Conservation (phyloP, 1,140 invertebrate genomes). For the Ericerus pela region DNA sequence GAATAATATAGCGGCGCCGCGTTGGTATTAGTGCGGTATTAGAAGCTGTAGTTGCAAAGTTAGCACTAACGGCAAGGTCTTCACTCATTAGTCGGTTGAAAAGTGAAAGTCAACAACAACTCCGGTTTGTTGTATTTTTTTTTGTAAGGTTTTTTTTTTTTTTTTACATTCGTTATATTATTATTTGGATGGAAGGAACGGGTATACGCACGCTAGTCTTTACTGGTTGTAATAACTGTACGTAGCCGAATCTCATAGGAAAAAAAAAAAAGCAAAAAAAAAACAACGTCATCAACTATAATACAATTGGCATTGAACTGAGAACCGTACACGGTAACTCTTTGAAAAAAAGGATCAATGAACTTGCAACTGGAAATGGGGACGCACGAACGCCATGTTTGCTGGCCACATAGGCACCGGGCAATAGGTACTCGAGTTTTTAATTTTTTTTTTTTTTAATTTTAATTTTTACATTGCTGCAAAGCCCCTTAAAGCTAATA, state of each 20-base stretch:
- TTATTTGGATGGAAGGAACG: no score
- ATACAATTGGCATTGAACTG: slow-evolving; percentile 9
- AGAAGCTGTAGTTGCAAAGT: neutral
- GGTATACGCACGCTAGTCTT: no score
- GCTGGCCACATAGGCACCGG: neutral
- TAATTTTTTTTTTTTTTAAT: no score
- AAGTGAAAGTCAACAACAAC: slow-evolving; percentile 12
- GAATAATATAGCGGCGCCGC: neutral
- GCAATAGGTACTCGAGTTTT: no score
- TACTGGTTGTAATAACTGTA: no score
- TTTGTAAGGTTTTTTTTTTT: no score
- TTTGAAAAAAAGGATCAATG: neutral
- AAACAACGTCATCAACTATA: neutral
- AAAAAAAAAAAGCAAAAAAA: neutral
- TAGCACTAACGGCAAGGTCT: slow-evolving; percentile 9
- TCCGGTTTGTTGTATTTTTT: no score
- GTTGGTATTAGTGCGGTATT: neutral
- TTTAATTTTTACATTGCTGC: no score
- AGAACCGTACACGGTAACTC: neutral
- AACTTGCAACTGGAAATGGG: slow-evolving; percentile 9
- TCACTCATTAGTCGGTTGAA: slow-evolving; percentile 5
- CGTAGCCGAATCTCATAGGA: neutral
- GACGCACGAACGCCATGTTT: slow-evolving; percentile 1
- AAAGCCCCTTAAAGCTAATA: no score
- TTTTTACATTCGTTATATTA: no score